These are phyloP conservation scores for Entomobrya proxima DNA, from an alignment of 2,888 invertebrate species.

Conservation along the genomic window DNA sequence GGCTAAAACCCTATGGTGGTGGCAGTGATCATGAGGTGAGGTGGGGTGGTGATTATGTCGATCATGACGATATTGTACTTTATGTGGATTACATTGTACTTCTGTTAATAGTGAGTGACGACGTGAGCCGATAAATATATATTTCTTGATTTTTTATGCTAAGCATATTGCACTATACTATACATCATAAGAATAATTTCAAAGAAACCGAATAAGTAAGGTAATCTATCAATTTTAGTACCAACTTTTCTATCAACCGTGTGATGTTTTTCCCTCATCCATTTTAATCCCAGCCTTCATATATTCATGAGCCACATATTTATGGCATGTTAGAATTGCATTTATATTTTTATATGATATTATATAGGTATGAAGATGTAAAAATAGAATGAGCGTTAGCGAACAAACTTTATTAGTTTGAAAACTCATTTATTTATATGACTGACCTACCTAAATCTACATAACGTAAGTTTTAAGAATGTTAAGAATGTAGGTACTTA, in stretches of 20 bases:
- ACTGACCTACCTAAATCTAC: too few relatives aligned
- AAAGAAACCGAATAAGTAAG: background rate
- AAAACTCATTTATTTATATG: too few relatives aligned
- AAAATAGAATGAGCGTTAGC: too few relatives aligned
- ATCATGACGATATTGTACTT: background rate
- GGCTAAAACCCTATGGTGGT: constrained; percentile 9
- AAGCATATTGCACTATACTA: background rate
- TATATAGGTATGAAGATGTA: too few relatives aligned
- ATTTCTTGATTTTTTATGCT: too few relatives aligned
- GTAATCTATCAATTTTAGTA: constrained; percentile 20
- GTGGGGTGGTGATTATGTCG: background rate
- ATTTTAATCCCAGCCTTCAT: constrained; percentile 9
- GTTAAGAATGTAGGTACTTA: too few relatives aligned
- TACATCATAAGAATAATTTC: background rate
- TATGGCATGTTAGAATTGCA: background rate
- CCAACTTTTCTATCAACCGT: background rate
- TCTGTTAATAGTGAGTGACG: constrained; percentile 2
- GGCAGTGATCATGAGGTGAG: background rate
- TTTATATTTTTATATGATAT: background rate
- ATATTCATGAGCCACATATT: background rate
- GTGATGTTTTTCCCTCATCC: constrained; percentile 9
- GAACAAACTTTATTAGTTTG: background rate
- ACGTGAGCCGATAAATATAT: background rate
- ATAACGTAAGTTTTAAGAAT: too few relatives aligned
- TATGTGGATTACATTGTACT: background rate